phyloP scores from a whole-genome alignment of 2,888 invertebrate genomes.

The Clunio marinus region DNA sequence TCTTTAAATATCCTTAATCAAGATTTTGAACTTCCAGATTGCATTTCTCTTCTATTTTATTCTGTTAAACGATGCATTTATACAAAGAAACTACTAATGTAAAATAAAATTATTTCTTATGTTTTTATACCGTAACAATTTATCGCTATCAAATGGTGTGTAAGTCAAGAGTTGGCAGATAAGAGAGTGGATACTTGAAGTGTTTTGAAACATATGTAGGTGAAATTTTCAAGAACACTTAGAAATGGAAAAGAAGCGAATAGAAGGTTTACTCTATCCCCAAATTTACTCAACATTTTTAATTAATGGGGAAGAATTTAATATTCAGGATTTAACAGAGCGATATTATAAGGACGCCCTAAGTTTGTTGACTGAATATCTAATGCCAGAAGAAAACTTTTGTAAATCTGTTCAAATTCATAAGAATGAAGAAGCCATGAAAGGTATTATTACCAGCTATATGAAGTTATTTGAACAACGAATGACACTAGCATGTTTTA shows the following conservation, averaged over 20 bases:
- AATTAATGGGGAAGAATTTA: conserved; percentile 6
- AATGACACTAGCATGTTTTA: conserved; percentile 4
- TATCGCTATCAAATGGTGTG: too few species aligned
- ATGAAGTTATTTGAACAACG: neutral
- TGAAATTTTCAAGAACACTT: too few species aligned
- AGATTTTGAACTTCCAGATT: neutral
- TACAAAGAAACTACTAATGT: neutral
- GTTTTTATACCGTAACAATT: too few species aligned
- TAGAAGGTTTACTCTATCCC: neutral
- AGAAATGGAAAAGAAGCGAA: neutral
- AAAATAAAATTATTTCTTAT: too few species aligned
- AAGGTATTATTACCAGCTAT: neutral
- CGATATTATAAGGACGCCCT: conserved; percentile 24
- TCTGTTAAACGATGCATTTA: neutral
- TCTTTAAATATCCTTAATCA: conserved; percentile 46
- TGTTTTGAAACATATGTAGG: too few species aligned
- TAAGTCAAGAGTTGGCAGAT: too few species aligned
- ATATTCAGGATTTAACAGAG: conserved; percentile 31
- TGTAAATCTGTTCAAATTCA: conserved; percentile 3
- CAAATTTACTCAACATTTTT: conserved; percentile 21
- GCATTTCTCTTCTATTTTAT: neutral
- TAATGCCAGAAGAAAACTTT: conserved; percentile 29
- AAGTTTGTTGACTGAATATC: conserved; percentile 1
- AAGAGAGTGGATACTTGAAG: too few species aligned
- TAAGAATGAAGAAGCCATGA: neutral